A percentile compares a stretch with the other conserved stretches of the same genome.
Evolutionary conservation across 2,888 invertebrate genomes (phyloP).

Genomic region (Apodemia hepburni): DNA sequence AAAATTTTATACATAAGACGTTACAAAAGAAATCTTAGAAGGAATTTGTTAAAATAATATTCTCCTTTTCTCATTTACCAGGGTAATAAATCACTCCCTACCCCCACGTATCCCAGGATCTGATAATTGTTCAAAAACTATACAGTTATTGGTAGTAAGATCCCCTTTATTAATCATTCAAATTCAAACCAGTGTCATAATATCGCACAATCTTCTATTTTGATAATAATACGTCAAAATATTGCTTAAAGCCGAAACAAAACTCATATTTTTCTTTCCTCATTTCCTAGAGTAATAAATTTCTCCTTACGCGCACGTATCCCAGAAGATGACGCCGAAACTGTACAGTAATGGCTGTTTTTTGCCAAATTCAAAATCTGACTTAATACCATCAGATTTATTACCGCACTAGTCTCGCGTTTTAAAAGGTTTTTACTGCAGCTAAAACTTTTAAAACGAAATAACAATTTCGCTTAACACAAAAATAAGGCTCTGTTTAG

Average conservation of each 20-base stretch:
- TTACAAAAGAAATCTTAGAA: no score
- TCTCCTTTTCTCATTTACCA: no score
- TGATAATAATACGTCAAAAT: neutral
- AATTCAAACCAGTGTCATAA: no score
- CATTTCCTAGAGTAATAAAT: conserved; percentile 26
- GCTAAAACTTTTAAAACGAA: conserved; percentile 11
- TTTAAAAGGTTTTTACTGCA: conserved; percentile 17
- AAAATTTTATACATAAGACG: no score
- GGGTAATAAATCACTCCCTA: no score
- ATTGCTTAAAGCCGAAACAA: neutral
- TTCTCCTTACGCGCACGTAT: conserved; percentile 22
- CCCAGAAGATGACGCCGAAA: conserved; percentile 25
- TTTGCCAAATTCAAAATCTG: conserved; percentile 30
- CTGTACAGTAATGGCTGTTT: conserved; percentile 30
- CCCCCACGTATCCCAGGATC: no score
- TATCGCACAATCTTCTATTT: no score
- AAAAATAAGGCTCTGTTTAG: neutral
- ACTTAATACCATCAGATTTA: conserved; percentile 30
- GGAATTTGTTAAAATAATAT: no score
- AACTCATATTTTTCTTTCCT: conserved; percentile 15
- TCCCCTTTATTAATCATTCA: no score
- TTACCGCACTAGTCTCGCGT: conserved; percentile 21
- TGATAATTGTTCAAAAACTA: no score
- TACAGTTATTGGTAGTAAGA: no score
- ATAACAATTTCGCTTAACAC: conserved; percentile 1